Percentiles rank a stretch among this genome's conserved stretches.
Evolutionary conservation across 2,797 vertebrate genomes (phyloP).

Genomic region (Onychomys arenicola): DNA sequence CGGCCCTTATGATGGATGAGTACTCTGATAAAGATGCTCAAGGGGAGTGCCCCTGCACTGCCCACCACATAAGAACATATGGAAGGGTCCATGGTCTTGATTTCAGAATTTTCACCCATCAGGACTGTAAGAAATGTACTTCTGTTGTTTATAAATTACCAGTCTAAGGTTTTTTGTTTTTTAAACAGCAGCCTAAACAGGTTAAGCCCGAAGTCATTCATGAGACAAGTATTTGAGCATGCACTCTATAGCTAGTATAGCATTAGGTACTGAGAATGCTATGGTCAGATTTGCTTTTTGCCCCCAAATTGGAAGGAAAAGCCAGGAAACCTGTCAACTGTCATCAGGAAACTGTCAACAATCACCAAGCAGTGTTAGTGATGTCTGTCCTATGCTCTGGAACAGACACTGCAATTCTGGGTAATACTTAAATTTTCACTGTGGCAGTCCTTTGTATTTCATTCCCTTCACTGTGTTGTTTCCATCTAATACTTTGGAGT

Average conservation of each 20-base stretch:
- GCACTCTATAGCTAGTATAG: background rate
- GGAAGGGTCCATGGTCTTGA: background rate
- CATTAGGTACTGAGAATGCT: background rate
- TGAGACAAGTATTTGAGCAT: background rate
- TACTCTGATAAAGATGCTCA: background rate
- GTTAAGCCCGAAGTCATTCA: background rate
- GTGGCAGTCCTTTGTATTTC: background rate
- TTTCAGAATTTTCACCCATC: background rate
- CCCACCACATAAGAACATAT: background rate
- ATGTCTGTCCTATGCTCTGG: background rate
- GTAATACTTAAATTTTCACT: background rate
- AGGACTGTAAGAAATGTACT: background rate
- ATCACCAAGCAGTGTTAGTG: background rate
- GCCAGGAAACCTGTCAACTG: background rate
- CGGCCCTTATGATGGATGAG: background rate
- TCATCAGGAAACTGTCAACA: background rate
- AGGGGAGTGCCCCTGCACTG: background rate
- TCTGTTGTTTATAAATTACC: background rate
- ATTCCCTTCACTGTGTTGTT: background rate
- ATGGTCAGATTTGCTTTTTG: background rate
- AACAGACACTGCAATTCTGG: background rate
- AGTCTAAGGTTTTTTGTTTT: background rate
- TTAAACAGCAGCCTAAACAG: background rate
- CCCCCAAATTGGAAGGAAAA: conserved; percentile 5
- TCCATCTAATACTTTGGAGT: background rate